Conservation (phyloP, 2,113 vertebrate species). For the Tichodroma muraria region DNA sequence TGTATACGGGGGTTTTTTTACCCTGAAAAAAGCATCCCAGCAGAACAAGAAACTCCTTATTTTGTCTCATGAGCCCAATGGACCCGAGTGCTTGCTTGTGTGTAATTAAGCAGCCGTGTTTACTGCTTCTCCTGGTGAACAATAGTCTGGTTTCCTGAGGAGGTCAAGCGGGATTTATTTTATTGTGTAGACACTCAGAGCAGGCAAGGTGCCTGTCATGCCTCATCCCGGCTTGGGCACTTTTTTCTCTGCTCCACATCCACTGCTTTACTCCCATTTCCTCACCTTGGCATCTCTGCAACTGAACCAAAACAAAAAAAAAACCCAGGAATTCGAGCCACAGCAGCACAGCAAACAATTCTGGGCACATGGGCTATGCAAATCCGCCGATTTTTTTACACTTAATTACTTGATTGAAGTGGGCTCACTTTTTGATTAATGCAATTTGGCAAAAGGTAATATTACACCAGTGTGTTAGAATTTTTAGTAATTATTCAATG, state of each 20-base stretch:
- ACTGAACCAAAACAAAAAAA: slow-evolving; percentile 13
- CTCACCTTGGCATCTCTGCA: slow-evolving; percentile 1
- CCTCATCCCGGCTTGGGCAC: background rate
- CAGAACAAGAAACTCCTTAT: slow-evolving; percentile 56
- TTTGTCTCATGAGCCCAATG: slow-evolving; percentile 5
- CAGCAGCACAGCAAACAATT: slow-evolving; percentile 26
- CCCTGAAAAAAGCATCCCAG: background rate
- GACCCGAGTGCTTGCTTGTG: slow-evolving; percentile 21
- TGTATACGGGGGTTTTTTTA: background rate
- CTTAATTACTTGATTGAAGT: slow-evolving; percentile 75
- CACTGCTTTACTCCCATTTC: background rate
- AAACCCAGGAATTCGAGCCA: background rate
- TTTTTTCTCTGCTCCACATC: background rate
- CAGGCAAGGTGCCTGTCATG: slow-evolving; percentile 13
- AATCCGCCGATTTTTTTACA: slow-evolving; percentile 13
- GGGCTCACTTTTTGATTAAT: slow-evolving; percentile 76
- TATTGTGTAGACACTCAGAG: background rate
- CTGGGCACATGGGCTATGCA: slow-evolving; percentile 46
- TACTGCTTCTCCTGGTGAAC: slow-evolving; percentile 66
- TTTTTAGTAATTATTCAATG: slow-evolving; percentile 75
- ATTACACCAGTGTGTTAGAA: slow-evolving; percentile 71
- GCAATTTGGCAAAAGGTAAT: slow-evolving; percentile 79
- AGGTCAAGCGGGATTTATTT: slow-evolving; percentile 73
- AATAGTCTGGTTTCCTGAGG: slow-evolving; percentile 66
- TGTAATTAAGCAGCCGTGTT: slow-evolving; percentile 68